Conservation (phyloP, 2,888 invertebrate genomes). For the Drosophila mettleri region DNA sequence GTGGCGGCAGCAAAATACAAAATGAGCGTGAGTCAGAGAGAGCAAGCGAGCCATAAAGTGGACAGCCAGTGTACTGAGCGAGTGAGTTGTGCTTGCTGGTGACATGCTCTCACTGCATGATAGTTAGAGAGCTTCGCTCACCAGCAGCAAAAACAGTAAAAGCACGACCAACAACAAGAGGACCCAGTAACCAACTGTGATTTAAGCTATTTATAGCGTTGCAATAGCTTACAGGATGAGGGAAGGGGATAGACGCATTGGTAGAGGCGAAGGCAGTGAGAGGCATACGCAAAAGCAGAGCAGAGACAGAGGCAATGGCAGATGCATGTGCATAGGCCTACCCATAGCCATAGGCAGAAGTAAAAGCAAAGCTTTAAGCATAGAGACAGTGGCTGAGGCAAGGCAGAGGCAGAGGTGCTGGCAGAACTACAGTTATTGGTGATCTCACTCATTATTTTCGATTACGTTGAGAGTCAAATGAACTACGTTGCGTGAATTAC, state of each 20-base stretch:
- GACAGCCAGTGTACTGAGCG: neutral
- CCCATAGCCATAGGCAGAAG: too few species aligned
- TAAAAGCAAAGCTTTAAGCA: neutral
- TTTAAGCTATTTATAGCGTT: conserved; percentile 43
- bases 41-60: conserved; percentile 2
- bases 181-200: conserved; percentile 42
- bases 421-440: neutral
- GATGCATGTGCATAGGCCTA: neutral
- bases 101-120: conserved; percentile 31
- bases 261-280: neutral
- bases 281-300: neutral
- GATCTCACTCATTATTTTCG: too few species aligned
- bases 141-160: conserved; percentile 1
- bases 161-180: conserved; percentile 7
- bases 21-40: neutral
- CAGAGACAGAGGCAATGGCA: neutral
- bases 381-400: neutral
- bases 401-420: neutral
- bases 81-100: conserved; percentile 6
- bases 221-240: conserved; percentile 3
- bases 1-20: conserved; percentile 19
- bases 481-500: conserved; percentile 7
- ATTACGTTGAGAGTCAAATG: neutral
- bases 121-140: conserved; percentile 48
- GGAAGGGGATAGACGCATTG: neutral